Conservation (phyloP, 2,888 invertebrate species). For the Pinctada fucata region DNA sequence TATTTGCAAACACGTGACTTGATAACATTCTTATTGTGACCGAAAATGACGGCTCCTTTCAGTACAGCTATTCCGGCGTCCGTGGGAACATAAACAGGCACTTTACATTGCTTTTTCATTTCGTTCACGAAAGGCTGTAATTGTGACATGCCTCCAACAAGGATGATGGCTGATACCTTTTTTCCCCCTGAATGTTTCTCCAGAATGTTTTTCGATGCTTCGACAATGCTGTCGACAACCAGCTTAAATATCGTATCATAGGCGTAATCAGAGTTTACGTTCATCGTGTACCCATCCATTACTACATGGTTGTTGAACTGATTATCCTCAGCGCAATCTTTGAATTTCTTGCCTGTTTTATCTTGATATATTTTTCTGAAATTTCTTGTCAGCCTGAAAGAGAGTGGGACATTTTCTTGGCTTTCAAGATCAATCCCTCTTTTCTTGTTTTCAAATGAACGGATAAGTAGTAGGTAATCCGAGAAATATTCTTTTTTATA, state of each 20-base stretch:
- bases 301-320: conserved; percentile 3
- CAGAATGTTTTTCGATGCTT: conserved; percentile 9
- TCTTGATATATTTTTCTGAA: background rate
- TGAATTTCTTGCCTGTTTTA: background rate
- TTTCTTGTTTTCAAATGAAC: conserved; percentile 28
- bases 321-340: background rate
- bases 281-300: background rate
- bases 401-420: conserved; percentile 4
- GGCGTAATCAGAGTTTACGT: background rate
- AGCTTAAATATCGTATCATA: background rate
- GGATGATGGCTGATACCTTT: conserved; percentile 1
- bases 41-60: conserved; percentile 28
- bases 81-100: conserved; percentile 12
- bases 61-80: conserved; percentile 27
- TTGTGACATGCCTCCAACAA: conserved; percentile 29
- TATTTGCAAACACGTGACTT: conserved; percentile 1
- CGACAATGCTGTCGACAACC: conserved; percentile 10
- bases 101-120: conserved; percentile 13
- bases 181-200: background rate
- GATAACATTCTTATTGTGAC: conserved; percentile 25
- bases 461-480: conserved; percentile 21
- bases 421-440: conserved; percentile 2
- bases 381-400: background rate
- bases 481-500: conserved; percentile 4
- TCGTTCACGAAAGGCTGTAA: conserved; percentile 1